Evolutionary conservation across 2,888 invertebrate species (phyloP), one percentile per base, ranked within the genome.

Genomic region (Elegia similella): DNA sequence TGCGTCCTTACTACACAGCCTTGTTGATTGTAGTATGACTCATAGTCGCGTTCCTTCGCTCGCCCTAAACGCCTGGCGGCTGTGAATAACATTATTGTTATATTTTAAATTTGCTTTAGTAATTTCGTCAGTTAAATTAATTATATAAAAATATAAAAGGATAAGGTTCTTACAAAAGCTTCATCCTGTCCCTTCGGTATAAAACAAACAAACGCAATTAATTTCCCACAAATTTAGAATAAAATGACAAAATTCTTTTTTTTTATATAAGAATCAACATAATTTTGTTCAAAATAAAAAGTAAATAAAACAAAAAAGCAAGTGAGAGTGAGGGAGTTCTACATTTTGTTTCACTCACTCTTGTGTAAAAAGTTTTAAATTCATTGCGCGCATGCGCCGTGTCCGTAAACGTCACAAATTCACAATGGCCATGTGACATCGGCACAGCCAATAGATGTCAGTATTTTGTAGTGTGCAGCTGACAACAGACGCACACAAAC

Each of bases 301-400:
- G 23, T 23, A 5, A 23, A 23, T 23, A 23, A 23, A 23, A 23
- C 2, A 32, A 2, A 32, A 32, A 32, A 32, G 7, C 7, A 32
- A 10, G 32, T 10, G 10, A 32, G 32, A 7, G 10, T 10, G 32
- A 32, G 32, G 32, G 30, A 6, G 30, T 6, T 32, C 7, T 32
- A 10, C 23, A 23, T 23, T 63, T 62, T 57, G 43, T 68, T 70
- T 74, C 75, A 60, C 65, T 83, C 75, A 38, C 67, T 64, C 83
- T 67, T 50, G 63, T 61, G 64, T 69, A 74, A 78, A 82, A 83
- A 82, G 78, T 82, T 84, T 78, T 64, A 59, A 75, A 75, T 75
- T 75, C 69, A 66, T 62, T 63, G 63, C 73, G 80, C 87, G 87
- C 88, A 86, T 86, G 86, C 84, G 82, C 80, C 57, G 69, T 69